Conservation (phyloP, 2,797 vertebrate genomes). For the Microctenopoma stevenorrisi region DNA sequence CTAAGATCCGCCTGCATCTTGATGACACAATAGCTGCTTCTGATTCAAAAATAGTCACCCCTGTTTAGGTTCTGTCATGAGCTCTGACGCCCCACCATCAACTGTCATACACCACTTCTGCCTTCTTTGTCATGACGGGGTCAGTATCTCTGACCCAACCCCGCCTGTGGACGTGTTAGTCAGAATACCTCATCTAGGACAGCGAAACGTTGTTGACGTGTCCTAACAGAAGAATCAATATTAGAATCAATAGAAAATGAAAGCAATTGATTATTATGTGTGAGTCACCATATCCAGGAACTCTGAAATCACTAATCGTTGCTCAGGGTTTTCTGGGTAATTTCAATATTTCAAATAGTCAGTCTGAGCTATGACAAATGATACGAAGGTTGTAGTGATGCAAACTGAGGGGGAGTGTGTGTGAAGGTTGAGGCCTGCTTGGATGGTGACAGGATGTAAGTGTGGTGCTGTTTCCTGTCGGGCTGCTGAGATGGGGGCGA, state of each 20-base stretch:
- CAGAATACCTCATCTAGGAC: not conserved
- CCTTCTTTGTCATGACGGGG: not conserved
- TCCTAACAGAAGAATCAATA: not conserved
- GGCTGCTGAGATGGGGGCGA: constrained; percentile 46
- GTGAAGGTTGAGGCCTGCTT: constrained; percentile 25
- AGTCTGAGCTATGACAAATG: constrained; percentile 10
- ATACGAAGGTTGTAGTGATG: constrained; percentile 14
- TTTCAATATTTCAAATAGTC: constrained; percentile 21
- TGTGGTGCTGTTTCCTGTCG: constrained; percentile 57
- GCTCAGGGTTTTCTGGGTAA: constrained; percentile 23
- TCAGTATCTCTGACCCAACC: too few relatives aligned
- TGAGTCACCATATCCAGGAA: constrained; percentile 41
- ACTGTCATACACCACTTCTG: not conserved
- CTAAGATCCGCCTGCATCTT: not conserved
- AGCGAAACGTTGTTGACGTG: not conserved
- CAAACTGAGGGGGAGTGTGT: constrained; percentile 3
- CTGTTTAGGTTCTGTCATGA: constrained; percentile 12
- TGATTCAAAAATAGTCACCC: constrained; percentile 30
- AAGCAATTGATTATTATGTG: constrained; percentile 15
- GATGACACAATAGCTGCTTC: constrained; percentile 15
- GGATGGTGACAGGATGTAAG: constrained; percentile 64
- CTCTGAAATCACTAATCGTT: not conserved
- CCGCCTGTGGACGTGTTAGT: not conserved
- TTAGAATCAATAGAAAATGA: constrained; percentile 41
- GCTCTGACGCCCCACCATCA: constrained; percentile 6